These are phyloP conservation scores for Eucriotettix oculatus DNA, from an alignment of 2,888 invertebrate genomes.

Conservation along the genomic window DNA sequence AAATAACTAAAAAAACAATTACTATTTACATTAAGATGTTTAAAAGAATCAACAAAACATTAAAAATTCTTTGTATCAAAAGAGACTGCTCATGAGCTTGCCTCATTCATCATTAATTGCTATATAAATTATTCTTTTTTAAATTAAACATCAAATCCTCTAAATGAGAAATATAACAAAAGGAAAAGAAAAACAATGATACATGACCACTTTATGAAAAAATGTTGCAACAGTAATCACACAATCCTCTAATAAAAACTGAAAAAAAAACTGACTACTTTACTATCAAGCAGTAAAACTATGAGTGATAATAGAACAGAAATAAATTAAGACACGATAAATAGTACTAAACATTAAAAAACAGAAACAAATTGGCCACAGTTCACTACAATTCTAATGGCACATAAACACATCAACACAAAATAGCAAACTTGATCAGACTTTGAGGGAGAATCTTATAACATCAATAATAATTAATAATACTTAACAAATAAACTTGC, in stretches of 20 bases:
- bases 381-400: no score
- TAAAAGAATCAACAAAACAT: conserved; percentile 12
- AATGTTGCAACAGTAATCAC: not conserved
- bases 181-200: conserved; percentile 13
- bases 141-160: no score
- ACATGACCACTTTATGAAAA: not conserved
- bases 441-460: no score
- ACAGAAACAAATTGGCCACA: not conserved
- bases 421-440: no score
- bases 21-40: conserved; percentile 57
- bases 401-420: no score
- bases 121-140: no score
- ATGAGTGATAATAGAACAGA: not conserved
- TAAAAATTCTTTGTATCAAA: conserved; percentile 2
- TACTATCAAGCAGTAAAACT: no score
- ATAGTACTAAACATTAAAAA: conserved; percentile 5
- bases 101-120: no score
- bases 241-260: not conserved
- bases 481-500: not conserved
- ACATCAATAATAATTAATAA: not conserved
- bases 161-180: conserved; percentile 18
- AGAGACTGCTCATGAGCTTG: not conserved
- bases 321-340: conserved; percentile 8
- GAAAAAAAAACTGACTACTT: not conserved
- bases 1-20: conserved; percentile 53